These are phyloP conservation scores for Hecatera dysodea DNA, from an alignment of 2,888 invertebrate species.

Conservation along the genomic window DNA sequence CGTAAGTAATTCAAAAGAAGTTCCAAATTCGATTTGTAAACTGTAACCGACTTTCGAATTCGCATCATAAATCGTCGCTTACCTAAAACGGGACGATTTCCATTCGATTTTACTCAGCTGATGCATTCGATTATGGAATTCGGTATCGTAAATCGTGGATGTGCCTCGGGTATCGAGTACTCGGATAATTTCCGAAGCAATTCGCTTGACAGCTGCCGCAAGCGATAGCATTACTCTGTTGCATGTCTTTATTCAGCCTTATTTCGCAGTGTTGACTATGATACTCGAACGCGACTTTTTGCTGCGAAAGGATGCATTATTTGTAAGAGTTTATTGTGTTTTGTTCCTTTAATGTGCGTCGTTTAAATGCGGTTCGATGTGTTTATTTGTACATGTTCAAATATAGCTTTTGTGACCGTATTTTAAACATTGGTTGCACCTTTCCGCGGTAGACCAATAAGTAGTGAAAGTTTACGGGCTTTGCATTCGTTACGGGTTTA, in stretches of 20 bases:
- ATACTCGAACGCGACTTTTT: slow-evolving; percentile 52
- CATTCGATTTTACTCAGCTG: slow-evolving; percentile 66
- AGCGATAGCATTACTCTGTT: slow-evolving; percentile 67
- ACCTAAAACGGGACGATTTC: slow-evolving; percentile 64
- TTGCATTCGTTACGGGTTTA: slow-evolving; percentile 18
- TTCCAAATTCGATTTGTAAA: slow-evolving; percentile 62
- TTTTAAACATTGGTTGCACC: slow-evolving; percentile 38
- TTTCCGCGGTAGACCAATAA: slow-evolving; percentile 25
- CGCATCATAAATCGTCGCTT: slow-evolving; percentile 66
- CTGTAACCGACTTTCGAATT: slow-evolving; percentile 61
- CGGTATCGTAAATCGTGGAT: slow-evolving; percentile 66
- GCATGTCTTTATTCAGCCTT: slow-evolving; percentile 74
- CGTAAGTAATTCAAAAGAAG: slow-evolving; percentile 54
- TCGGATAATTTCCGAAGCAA: slow-evolving; percentile 70
- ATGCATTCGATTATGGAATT: slow-evolving; percentile 69
- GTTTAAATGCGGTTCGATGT: slow-evolving; percentile 51
- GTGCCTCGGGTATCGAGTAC: slow-evolving; percentile 61
- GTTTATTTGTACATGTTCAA: slow-evolving; percentile 41
- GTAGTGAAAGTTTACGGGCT: slow-evolving; percentile 22
- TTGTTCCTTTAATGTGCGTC: slow-evolving; percentile 38
- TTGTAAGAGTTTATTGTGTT: slow-evolving; percentile 52
- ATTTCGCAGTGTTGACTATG: slow-evolving; percentile 60
- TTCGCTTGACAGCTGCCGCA: slow-evolving; percentile 74
- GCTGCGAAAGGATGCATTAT: slow-evolving; percentile 39
- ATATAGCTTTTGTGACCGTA: slow-evolving; percentile 37